A percentile compares a stretch with the other conserved stretches of the same genome.
Conservation (phyloP, 2,888 invertebrate species). For the Dilophus febrilis region DNA sequence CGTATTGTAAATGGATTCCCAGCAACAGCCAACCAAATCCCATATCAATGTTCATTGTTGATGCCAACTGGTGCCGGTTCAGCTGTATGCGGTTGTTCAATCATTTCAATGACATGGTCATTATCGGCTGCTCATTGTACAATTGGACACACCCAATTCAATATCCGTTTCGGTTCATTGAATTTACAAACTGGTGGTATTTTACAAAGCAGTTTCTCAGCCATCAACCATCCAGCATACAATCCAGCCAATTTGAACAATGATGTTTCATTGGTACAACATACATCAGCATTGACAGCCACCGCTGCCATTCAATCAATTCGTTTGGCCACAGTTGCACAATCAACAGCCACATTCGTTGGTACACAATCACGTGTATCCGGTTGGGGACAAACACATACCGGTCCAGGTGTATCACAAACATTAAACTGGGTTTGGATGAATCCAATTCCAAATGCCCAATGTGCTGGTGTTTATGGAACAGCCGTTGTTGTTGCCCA, state of each 20-base stretch:
- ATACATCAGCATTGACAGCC: neutral
- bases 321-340: neutral
- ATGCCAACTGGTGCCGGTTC: neutral
- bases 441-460: neutral
- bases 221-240: neutral
- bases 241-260: constrained; percentile 2
- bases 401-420: neutral
- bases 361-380: neutral
- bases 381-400: neutral
- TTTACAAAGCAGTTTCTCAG: neutral
- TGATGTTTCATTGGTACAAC: neutral
- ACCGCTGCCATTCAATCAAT: neutral
- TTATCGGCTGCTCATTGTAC: constrained; percentile 3
- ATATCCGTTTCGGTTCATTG: neutral
- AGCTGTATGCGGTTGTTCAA: constrained; percentile 1
- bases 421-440: neutral
- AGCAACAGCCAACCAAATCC: neutral
- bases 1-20: constrained; percentile 2
- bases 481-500: neutral
- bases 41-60: neutral
- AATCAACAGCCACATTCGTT: neutral
- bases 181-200: neutral
- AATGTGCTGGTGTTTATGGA: neutral
- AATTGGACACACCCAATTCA: neutral
- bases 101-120: neutral